Evolutionary conservation across 2,113 vertebrate species (phyloP).

Genomic region (Craseonycteris thonglongyai): DNA sequence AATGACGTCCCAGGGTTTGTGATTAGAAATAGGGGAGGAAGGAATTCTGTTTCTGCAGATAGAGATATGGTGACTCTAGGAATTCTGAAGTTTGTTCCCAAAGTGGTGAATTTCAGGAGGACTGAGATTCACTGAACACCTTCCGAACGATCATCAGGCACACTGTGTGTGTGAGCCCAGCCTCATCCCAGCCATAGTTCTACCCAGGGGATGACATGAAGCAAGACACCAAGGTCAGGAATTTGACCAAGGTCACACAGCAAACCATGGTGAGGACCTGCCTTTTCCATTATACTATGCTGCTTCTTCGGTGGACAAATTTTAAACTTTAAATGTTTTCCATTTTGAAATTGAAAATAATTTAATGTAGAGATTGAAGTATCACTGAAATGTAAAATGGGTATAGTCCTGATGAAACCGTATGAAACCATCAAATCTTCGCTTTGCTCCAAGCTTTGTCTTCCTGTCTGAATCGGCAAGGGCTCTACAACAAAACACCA

Average conservation of each 20-base stretch:
- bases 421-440: background rate
- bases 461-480: background rate
- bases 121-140: background rate
- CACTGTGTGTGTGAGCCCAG: rapidly evolving
- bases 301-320: background rate
- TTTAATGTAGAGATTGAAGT: background rate
- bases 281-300: background rate
- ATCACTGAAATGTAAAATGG: background rate
- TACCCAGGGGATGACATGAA: rapidly evolving
- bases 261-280: background rate
- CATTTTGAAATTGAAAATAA: background rate
- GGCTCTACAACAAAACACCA: background rate
- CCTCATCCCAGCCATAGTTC: background rate
- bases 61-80: constrained; percentile 1
- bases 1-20: constrained; percentile 19
- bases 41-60: constrained; percentile 1
- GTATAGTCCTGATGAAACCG: background rate
- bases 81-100: background rate
- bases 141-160: background rate
- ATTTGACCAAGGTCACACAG: background rate
- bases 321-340: background rate
- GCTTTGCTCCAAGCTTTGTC: background rate
- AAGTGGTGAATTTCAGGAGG: background rate
- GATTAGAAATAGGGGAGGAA: constrained; percentile 43
- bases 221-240: background rate